Percentiles rank a stretch among this genome's conserved stretches.
These are phyloP conservation scores for Capromys pilorides DNA, from an alignment of 2,797 vertebrate species.

Conservation along the genomic window DNA sequence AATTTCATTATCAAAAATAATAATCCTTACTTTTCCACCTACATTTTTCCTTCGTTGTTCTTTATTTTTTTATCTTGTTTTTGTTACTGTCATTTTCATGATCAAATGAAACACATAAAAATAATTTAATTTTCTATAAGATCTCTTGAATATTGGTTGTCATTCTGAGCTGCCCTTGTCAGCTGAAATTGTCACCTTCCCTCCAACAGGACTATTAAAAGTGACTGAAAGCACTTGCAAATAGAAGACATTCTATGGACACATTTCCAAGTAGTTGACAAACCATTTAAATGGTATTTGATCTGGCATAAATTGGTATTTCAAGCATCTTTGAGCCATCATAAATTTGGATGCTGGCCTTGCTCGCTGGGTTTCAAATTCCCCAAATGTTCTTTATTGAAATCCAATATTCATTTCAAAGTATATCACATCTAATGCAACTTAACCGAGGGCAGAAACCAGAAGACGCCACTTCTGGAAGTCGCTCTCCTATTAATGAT, in stretches of 20 bases:
- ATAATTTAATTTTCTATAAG: conserved; percentile 62
- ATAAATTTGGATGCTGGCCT: conserved; percentile 74
- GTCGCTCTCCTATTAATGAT: conserved; percentile 47
- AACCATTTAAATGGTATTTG: conserved; percentile 74
- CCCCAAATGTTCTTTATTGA: conserved; percentile 74
- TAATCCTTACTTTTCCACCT: not conserved
- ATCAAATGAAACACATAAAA: conserved; percentile 27
- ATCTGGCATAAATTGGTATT: conserved; percentile 74
- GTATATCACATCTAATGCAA: conserved; percentile 50
- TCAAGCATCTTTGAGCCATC: conserved; percentile 69
- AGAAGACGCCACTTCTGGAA: not conserved
- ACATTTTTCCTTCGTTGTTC: not conserved
- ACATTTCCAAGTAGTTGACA: conserved; percentile 40
- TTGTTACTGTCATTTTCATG: conserved; percentile 7
- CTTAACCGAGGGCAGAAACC: conserved; percentile 60
- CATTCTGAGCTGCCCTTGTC: conserved; percentile 53
- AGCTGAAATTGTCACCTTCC: conserved; percentile 43
- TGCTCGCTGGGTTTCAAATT: conserved; percentile 73
- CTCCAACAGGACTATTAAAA: conserved; percentile 49
- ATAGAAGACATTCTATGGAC: conserved; percentile 70
- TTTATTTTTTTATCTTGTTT: not conserved
- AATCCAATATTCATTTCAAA: conserved; percentile 76
- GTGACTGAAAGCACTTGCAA: conserved; percentile 68
- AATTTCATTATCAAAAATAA: conserved; percentile 48
- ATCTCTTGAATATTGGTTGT: conserved; percentile 40